Evolutionary conservation across 1,140 invertebrate genomes (phyloP).

Genomic region (Ceratina japonica): DNA sequence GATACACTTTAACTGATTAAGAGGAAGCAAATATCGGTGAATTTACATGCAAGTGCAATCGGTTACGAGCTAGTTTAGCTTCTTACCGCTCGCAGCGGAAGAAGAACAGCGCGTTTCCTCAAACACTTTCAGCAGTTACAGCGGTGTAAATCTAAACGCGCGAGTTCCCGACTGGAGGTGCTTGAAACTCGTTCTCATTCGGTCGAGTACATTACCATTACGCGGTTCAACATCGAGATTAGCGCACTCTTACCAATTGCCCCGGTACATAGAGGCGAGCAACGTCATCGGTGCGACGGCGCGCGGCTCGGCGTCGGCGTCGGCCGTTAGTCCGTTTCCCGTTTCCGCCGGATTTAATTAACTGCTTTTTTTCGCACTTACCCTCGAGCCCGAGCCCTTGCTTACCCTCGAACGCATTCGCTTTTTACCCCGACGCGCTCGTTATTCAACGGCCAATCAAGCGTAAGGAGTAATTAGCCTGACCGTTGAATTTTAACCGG

Average conservation of each 20-base stretch:
- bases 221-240: background rate
- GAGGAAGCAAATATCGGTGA: background rate
- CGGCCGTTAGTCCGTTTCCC: background rate
- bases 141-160: background rate
- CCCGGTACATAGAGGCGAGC: background rate
- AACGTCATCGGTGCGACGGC: background rate
- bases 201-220: background rate
- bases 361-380: slow-evolving; percentile 21
- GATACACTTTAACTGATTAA: background rate
- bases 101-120: background rate
- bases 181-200: background rate
- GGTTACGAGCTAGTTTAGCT: background rate
- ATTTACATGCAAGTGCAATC: background rate
- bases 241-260: background rate
- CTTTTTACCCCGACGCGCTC: slow-evolving; percentile 49
- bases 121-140: background rate
- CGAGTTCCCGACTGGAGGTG: background rate
- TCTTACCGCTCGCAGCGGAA: too few relatives aligned
- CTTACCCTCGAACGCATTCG: slow-evolving; percentile 21
- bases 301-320: too few relatives aligned
- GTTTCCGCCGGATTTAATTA: slow-evolving; percentile 45
- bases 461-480: slow-evolving; percentile 61
- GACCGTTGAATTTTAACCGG: slow-evolving; percentile 42
- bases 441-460: slow-evolving; percentile 44
- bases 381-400: background rate